Conservation (phyloP, 2,797 vertebrate species). For the Ciconia nigra region DNA sequence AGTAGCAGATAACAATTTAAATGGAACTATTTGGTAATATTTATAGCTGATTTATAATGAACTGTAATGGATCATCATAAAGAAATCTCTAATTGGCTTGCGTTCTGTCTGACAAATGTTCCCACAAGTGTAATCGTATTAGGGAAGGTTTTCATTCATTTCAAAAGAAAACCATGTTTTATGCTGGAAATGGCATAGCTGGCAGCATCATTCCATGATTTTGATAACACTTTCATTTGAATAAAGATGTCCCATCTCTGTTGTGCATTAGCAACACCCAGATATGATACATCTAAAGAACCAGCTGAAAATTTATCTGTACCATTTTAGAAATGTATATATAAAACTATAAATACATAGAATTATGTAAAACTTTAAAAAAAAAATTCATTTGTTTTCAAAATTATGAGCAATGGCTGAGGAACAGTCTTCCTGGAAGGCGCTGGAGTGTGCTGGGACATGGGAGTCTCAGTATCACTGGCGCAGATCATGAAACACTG, state of each 20-base stretch:
- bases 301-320: not conserved
- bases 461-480: not conserved
- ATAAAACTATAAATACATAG: not conserved
- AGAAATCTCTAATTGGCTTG: not conserved
- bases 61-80: not conserved
- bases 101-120: not conserved
- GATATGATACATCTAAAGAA: not conserved
- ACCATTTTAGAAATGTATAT: not conserved
- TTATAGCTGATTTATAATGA: not conserved
- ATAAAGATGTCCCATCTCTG: not conserved
- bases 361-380: not conserved
- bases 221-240: not conserved
- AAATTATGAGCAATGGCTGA: not conserved
- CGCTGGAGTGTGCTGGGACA: not conserved
- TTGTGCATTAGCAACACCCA: not conserved
- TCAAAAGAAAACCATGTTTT: not conserved
- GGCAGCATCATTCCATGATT: not conserved
- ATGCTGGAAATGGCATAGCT: not conserved
- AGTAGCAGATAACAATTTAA: not conserved
- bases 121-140: not conserved
- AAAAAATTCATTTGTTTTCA: not conserved
- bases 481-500: not conserved
- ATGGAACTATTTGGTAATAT: not conserved
- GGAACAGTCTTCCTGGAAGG: not conserved
- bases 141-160: conserved; percentile 12